Percentiles rank a stretch among this genome's conserved stretches.
Conservation (phyloP, 2,888 invertebrate species). For the Rhagium mordax region DNA sequence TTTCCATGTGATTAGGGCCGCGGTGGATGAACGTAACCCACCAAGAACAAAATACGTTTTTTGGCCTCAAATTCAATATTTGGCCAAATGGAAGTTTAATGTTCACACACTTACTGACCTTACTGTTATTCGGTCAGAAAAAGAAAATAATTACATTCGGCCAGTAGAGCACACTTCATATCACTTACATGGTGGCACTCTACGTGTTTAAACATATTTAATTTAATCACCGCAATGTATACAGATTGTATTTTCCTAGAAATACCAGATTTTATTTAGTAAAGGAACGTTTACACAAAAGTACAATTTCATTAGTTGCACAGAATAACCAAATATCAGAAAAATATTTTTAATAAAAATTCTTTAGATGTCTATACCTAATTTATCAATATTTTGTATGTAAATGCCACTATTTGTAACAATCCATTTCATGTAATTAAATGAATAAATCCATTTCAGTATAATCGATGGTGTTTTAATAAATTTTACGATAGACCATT, state of each 20-base stretch:
- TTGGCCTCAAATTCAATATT: too few species aligned
- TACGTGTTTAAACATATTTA: conserved; percentile 4
- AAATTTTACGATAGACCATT: too few species aligned
- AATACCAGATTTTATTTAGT: conserved; percentile 39
- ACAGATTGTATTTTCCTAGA: conserved; percentile 35
- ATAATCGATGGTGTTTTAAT: conserved; percentile 41
- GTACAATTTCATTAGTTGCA: conserved; percentile 66
- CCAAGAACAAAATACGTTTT: too few species aligned
- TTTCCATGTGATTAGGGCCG: too few species aligned
- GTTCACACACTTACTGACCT: too few species aligned
- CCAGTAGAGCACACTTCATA: too few species aligned
- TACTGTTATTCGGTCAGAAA: too few species aligned
- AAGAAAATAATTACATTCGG: too few species aligned
- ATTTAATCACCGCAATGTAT: conserved; percentile 1
- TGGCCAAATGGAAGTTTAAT: too few species aligned
- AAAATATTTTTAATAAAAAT: conserved; percentile 62
- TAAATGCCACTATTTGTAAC: conserved; percentile 53
- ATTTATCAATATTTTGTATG: conserved; percentile 58
- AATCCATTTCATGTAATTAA: conserved; percentile 56
- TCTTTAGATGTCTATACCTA: conserved; percentile 51
- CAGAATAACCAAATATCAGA: conserved; percentile 58
- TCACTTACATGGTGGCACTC: too few species aligned
- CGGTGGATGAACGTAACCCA: too few species aligned
- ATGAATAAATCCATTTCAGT: conserved; percentile 57
- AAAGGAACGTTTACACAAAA: conserved; percentile 58